These are phyloP conservation scores for Diadumene lineata DNA, from an alignment of 92 coral and sea anemone genomes.

Conservation along the genomic window DNA sequence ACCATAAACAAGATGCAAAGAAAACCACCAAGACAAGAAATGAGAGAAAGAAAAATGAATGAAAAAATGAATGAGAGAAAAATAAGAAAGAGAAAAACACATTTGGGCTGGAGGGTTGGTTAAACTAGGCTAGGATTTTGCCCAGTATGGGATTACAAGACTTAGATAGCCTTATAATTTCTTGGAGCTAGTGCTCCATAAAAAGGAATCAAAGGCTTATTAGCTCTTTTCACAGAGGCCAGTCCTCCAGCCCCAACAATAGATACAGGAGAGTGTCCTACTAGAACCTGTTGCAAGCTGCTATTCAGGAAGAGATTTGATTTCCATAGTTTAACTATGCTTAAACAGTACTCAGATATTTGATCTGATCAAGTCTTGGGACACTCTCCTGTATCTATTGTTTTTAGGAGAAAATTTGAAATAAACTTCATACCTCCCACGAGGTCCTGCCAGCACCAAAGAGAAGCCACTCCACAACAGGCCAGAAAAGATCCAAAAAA, in stretches of 20 bases:
- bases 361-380: neutral
- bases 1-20: neutral
- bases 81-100: neutral
- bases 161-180: neutral
- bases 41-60: neutral
- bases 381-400: slow-evolving; percentile 19
- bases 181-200: too few relatives aligned
- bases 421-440: slow-evolving; percentile 36
- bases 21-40: neutral
- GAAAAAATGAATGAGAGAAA: neutral
- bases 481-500: slow-evolving; percentile 14
- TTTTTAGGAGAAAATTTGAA: slow-evolving; percentile 2
- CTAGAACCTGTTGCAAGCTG: neutral
- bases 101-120: slow-evolving; percentile 7
- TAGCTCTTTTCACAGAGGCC: neutral
- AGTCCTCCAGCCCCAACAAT: slow-evolving; percentile 4
- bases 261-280: neutral
- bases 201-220: too few relatives aligned
- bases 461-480: slow-evolving; percentile 26
- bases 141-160: neutral
- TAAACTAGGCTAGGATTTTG: neutral
- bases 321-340: neutral
- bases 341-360: neutral
- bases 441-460: slow-evolving; percentile 35
- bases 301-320: neutral